These are phyloP conservation scores for Chionis minor DNA, from an alignment of 2,113 vertebrate species.

Conservation along the genomic window DNA sequence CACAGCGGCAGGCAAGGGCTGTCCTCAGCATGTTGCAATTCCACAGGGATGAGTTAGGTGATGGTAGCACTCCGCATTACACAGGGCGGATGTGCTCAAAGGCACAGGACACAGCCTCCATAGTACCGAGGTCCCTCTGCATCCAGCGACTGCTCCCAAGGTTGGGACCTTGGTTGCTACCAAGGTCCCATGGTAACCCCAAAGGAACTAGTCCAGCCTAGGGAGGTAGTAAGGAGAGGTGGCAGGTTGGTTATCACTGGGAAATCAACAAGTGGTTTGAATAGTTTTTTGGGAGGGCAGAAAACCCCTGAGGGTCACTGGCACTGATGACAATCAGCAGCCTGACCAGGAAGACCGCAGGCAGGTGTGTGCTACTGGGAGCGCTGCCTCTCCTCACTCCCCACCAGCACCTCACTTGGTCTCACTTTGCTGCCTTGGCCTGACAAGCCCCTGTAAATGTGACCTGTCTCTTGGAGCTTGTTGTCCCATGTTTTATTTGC, in stretches of 20 bases:
- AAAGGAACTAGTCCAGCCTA: background rate
- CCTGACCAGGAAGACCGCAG: background rate
- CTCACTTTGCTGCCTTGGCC: background rate
- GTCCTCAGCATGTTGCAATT: background rate
- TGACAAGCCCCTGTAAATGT: background rate
- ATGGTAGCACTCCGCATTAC: background rate
- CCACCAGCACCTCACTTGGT: background rate
- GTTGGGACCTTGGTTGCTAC: too few relatives aligned
- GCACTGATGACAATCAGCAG: background rate
- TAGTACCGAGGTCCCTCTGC: background rate
- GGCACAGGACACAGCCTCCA: background rate
- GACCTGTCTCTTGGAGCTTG: background rate
- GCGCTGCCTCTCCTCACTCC: background rate
- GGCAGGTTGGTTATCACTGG: background rate
- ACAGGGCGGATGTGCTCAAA: background rate
- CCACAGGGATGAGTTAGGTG: fast-evolving
- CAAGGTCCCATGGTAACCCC: background rate
- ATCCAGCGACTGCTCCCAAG: background rate
- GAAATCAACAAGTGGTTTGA: background rate
- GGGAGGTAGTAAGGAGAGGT: background rate
- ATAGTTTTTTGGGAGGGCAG: background rate
- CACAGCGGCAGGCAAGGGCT: background rate
- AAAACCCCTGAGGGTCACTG: background rate
- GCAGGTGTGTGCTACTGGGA: background rate
- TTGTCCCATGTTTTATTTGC: background rate